These are phyloP conservation scores for Sogatella furcifera DNA, from an alignment of 1,140 invertebrate species.

Conservation along the genomic window DNA sequence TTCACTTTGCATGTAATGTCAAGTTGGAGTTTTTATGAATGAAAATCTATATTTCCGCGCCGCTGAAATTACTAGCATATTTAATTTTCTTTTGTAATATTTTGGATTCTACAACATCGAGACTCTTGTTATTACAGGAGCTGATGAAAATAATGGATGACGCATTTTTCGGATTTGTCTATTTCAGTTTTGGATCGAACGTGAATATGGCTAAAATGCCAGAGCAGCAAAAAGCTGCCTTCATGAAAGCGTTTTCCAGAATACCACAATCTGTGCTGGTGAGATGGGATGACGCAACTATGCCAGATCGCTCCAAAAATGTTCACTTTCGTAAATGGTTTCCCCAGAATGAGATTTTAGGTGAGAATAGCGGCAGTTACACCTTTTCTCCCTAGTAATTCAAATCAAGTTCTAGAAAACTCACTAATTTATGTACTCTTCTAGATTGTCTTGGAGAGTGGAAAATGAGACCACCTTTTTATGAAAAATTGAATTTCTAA, in stretches of 20 bases:
- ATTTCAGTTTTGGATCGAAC: slow-evolving; percentile 46
- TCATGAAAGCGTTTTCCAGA: slow-evolving; percentile 35
- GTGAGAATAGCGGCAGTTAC: slow-evolving; percentile 26
- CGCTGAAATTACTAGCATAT: too few species aligned
- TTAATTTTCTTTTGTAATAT: too few species aligned
- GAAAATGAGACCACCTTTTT: too few species aligned
- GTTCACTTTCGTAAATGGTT: slow-evolving; percentile 34
- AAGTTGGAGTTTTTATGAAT: too few species aligned
- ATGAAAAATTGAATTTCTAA: too few species aligned
- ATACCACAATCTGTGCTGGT: slow-evolving; percentile 37
- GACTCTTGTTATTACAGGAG: slow-evolving; percentile 24
- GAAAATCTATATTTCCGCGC: too few species aligned
- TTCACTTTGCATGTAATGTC: too few species aligned
- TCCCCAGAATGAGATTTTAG: slow-evolving; percentile 37
- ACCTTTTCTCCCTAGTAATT: too few species aligned
- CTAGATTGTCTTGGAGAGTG: too few species aligned
- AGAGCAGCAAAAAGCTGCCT: slow-evolving; percentile 24
- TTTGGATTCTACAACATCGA: too few species aligned
- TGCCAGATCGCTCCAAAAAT: slow-evolving; percentile 25
- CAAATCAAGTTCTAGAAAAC: too few species aligned
- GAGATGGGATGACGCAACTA: slow-evolving; percentile 36
- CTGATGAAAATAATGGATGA: slow-evolving; percentile 38
- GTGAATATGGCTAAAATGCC: slow-evolving; percentile 31
- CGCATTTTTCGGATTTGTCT: slow-evolving; percentile 40
- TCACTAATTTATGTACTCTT: too few species aligned